Evolutionary conservation across 2,797 vertebrate species (phyloP).

Genomic region (Periparus ater): DNA sequence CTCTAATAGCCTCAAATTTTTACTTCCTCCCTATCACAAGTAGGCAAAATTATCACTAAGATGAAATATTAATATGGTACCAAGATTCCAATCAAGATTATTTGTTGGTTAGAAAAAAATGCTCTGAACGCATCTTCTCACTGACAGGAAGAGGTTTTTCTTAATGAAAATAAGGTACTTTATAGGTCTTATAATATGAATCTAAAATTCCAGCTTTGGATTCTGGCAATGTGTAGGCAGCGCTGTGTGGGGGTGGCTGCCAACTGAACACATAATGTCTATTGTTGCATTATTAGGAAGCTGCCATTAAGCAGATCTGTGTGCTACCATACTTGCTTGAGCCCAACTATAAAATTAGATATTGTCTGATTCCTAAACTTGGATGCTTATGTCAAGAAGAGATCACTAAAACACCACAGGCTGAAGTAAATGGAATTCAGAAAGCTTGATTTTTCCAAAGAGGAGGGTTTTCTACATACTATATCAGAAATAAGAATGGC

Average conservation of each 20-base stretch:
- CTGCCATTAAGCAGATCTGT: conserved; percentile 26
- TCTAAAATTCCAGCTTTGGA: conserved; percentile 37
- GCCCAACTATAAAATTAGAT: conserved; percentile 9
- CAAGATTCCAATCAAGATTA: background rate
- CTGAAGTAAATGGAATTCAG: conserved; percentile 2
- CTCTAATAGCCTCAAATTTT: background rate
- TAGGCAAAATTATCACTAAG: background rate
- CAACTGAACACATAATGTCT: conserved; percentile 25
- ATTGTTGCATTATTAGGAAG: conserved; percentile 63
- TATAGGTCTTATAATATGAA: conserved; percentile 34
- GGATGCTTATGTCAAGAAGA: background rate
- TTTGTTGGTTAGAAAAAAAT: background rate
- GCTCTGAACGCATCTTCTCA: conserved; percentile 32
- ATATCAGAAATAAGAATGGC: conserved; percentile 1
- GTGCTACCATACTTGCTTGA: background rate
- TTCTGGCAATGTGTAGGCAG: conserved; percentile 39
- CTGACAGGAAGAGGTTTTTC: conserved; percentile 11
- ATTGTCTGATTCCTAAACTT: conserved; percentile 26
- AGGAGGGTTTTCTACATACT: background rate
- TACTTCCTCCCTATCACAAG: background rate
- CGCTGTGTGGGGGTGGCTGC: conserved; percentile 23
- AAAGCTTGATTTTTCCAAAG: conserved; percentile 13
- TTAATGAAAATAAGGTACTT: background rate
- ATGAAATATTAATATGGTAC: background rate
- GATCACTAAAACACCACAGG: background rate